Conservation (phyloP, 2,797 vertebrate genomes). For the Falco peregrinus region DNA sequence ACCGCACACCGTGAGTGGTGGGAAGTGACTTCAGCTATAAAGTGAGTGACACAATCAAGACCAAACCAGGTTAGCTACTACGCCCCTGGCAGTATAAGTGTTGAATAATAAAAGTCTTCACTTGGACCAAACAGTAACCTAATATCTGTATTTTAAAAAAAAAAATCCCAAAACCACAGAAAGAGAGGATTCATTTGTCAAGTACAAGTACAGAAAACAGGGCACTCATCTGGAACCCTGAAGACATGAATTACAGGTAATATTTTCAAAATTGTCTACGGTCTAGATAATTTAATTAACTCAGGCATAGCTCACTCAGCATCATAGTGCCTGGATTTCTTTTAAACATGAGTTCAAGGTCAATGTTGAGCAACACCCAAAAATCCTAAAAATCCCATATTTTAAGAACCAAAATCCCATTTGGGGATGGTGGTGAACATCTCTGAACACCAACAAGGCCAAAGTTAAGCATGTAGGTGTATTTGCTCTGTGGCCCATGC, state of each 20-base stretch:
- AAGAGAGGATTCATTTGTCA: neutral
- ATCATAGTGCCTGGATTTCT: neutral
- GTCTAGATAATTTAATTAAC: conserved; percentile 31
- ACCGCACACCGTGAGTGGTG: neutral
- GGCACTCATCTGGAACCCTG: neutral
- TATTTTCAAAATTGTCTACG: conserved; percentile 26
- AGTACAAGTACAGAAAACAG: neutral
- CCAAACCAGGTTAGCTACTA: neutral
- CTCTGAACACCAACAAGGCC: neutral
- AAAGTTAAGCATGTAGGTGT: accelerated
- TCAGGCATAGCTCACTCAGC: conserved; percentile 10
- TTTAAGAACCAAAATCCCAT: neutral
- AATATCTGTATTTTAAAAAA: neutral
- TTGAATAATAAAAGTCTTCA: neutral
- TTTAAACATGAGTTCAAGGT: conserved; percentile 18
- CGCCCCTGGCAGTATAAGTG: neutral
- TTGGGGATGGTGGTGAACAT: neutral
- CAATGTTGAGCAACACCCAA: neutral
- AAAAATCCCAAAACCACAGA: neutral
- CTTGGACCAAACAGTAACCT: neutral
- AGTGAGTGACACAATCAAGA: neutral
- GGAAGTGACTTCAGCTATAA: neutral
- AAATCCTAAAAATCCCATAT: neutral
- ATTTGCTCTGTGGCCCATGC: neutral
- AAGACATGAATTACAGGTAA: neutral